Base-by-base conservation (phyloP, 2,888 invertebrate genomes). In the Epicampocera succincta region DNA sequence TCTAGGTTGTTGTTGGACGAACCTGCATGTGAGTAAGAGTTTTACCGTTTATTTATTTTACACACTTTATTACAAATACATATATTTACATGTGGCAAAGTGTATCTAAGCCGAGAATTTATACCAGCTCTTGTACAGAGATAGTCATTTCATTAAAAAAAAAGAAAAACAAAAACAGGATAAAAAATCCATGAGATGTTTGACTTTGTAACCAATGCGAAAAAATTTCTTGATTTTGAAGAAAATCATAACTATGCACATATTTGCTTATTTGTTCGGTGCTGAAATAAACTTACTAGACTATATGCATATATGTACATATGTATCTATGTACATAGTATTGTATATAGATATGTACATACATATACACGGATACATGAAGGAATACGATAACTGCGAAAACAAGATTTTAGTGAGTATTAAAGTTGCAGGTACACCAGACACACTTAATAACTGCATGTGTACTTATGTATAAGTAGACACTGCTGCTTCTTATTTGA, bases 401-500 rank as follows among this genome's bases (percentile, higher is more conserved):
- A 29, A 29, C 33, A 33, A 33, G 5, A 3, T 33, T 5, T 5
- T 33, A 33, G 33, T 33, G 8, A 8, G 8, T 33, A 9, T 33
- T 33, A 9, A 33, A 33, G 33, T 33, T 33, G 1, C 33, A 17
- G 12, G 46, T n/a, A n/a, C 46, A 15, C 17, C 46, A 46, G 46
- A n/a, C 1, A 17, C 46, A 46, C 8, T 15, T 15, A 17, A 9
- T 4, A 46, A 17, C 1, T 33, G 33, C 33, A 33, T 33, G 33
- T 33, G 33, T 19, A 48, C 11, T 9, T 48, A 50, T 50, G 48
- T 29, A 29, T 29, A 29, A 5, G 8, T 60, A 1, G 29, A 13
- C 11, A 61, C 61, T 17, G 40, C 46, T 21, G 38, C 15, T 29
- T 29, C 25, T 48, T 38, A 29, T 63, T 29, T 54, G 15, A 17